Conservation (phyloP, 2,113 vertebrate genomes). For the Cricetomys ansorgei region DNA sequence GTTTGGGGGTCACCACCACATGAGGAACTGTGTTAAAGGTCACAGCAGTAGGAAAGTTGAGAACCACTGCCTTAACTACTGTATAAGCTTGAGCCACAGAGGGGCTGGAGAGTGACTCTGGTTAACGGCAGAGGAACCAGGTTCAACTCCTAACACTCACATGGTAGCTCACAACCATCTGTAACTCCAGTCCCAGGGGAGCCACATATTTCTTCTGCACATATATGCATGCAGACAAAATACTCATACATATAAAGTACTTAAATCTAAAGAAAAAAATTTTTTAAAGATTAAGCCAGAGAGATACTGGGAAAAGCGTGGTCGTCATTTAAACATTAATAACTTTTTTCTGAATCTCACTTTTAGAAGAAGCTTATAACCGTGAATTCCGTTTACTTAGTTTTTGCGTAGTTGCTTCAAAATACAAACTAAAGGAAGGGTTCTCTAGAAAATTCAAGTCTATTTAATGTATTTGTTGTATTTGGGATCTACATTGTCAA, state of each 20-base stretch:
- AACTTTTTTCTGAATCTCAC: not conserved
- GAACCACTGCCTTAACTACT: no score
- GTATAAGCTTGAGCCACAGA: not conserved
- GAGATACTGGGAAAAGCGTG: not conserved
- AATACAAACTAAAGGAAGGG: not conserved
- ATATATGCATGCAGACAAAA: not conserved
- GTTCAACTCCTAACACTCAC: not conserved
- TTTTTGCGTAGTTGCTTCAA: not conserved
- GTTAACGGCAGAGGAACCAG: not conserved
- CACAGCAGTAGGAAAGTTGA: no score
- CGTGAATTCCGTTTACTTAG: not conserved
- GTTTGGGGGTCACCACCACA: no score
- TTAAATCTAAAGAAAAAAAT: not conserved
- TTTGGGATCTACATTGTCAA: not conserved
- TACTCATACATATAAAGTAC: not conserved
- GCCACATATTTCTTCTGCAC: not conserved
- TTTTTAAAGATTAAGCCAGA: not conserved
- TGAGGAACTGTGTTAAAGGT: no score
- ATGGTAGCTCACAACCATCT: not conserved
- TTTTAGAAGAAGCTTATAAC: slow-evolving; percentile 16
- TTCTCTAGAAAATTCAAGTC: not conserved
- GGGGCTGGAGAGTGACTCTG: not conserved
- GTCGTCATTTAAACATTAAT: not conserved
- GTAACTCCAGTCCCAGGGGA: not conserved
- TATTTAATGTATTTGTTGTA: not conserved